Evolutionary conservation across 2,113 vertebrate species (phyloP).

Genomic region (Chiloscyllium plagiosum): DNA sequence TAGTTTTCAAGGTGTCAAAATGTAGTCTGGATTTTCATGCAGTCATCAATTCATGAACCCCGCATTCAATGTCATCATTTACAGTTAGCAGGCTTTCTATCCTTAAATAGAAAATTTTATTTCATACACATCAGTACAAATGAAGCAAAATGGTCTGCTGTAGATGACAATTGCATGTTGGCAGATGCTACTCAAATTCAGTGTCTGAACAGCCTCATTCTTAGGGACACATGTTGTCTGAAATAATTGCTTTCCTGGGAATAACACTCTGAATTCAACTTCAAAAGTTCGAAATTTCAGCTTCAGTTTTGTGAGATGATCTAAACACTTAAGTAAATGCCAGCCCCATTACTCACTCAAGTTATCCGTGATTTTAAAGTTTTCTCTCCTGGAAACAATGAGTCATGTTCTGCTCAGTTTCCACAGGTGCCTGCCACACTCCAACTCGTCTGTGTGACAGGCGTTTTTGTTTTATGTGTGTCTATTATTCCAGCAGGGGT

Average conservation of each 20-base stretch:
- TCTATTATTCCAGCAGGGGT: neutral
- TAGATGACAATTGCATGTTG: neutral
- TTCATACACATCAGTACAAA: neutral
- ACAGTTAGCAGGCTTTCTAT: neutral
- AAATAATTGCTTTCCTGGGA: neutral
- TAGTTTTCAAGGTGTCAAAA: neutral
- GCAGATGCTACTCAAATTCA: neutral
- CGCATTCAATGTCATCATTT: neutral
- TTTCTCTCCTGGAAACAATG: conserved; percentile 8
- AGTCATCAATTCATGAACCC: neutral
- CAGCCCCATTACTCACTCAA: neutral
- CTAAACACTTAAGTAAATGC: neutral
- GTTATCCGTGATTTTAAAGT: neutral
- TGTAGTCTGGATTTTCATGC: neutral
- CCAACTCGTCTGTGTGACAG: neutral
- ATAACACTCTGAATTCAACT: neutral
- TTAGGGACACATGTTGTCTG: neutral
- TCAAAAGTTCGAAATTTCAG: too few species aligned
- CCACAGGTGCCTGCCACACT: neutral
- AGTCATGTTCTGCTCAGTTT: neutral
- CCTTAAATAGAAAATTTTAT: neutral
- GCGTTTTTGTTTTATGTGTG: neutral
- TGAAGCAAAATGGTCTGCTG: neutral
- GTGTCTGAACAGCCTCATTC: neutral
- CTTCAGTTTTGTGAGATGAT: neutral